Percentiles rank a stretch among this genome's conserved stretches.
phyloP scores from a whole-genome alignment of 1,140 invertebrate genomes.

The Plutomurus gul region DNA sequence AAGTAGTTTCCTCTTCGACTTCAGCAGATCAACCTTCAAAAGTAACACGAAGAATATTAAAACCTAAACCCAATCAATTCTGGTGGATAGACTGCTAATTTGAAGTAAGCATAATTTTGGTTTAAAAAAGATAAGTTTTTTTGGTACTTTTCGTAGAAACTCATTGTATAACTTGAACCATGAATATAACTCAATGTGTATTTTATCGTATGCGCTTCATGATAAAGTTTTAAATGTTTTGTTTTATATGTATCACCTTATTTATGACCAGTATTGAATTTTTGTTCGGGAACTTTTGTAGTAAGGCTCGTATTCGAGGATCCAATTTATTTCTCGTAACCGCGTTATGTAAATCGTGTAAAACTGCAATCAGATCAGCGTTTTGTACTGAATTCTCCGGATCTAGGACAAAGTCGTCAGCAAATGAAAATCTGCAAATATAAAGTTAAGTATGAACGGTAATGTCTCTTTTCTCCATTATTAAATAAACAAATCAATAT shows the following conservation, averaged over 20 bases:
- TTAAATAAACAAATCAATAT: background rate
- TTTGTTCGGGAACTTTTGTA: constrained; percentile 67
- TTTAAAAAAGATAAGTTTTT: no score
- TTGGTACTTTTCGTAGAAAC: no score
- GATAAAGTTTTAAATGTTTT: background rate
- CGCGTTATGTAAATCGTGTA: constrained; percentile 81
- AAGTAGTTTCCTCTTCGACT: constrained; percentile 74
- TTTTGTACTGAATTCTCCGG: constrained; percentile 68
- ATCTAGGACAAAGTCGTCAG: constrained; percentile 68
- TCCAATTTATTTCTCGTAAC: constrained; percentile 70
- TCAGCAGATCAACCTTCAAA: constrained; percentile 76
- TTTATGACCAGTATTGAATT: constrained; percentile 83
- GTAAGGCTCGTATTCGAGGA: constrained; percentile 69
- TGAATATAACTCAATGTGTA: no score
- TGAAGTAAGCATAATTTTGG: no score
- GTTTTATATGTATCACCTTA: constrained; percentile 73
- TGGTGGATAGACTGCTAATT: no score
- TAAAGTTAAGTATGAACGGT: constrained; percentile 7
- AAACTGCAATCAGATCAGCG: constrained; percentile 80
- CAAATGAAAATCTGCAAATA: constrained; percentile 59
- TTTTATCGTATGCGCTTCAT: no score
- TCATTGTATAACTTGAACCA: no score
- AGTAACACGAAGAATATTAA: background rate
- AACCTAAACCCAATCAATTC: no score
- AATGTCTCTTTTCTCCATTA: background rate